These are phyloP conservation scores for Heterodera schachtii DNA, from an alignment of 1,140 invertebrate genomes.

Conservation along the genomic window DNA sequence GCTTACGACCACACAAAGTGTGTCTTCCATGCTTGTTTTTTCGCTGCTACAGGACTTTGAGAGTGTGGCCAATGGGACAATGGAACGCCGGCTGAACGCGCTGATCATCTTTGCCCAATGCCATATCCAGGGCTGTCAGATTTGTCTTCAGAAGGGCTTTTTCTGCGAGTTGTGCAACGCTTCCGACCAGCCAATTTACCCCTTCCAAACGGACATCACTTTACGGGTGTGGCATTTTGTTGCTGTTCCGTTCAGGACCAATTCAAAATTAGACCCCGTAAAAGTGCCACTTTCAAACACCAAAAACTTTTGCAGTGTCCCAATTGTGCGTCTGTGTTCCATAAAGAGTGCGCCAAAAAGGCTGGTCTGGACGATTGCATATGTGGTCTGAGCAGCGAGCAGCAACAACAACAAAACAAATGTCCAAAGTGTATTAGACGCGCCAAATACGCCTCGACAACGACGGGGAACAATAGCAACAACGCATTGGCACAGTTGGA, in stretches of 20 bases:
- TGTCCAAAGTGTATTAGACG: constrained; percentile 40
- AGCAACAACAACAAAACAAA: constrained; percentile 13
- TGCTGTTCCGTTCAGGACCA: neutral
- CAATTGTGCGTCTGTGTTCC: constrained; percentile 46
- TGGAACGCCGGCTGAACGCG: constrained; percentile 64
- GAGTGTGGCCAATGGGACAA: constrained; percentile 54
- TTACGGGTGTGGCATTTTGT: constrained; percentile 57
- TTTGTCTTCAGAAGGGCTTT: constrained; percentile 68
- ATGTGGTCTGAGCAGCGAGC: neutral
- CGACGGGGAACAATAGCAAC: neutral
- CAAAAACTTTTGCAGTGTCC: constrained; percentile 33
- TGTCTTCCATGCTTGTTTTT: constrained; percentile 11
- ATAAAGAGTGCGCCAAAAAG: constrained; percentile 35
- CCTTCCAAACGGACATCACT: constrained; percentile 67
- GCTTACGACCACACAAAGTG: neutral
- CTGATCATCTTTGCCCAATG: constrained; percentile 65
- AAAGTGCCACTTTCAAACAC: neutral
- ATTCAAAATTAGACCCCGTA: neutral
- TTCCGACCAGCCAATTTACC: constrained; percentile 67
- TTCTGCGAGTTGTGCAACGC: constrained; percentile 67
- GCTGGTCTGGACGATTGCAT: neutral
- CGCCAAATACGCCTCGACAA: constrained; percentile 27
- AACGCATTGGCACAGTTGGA: neutral
- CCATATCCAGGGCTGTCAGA: constrained; percentile 66
- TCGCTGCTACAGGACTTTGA: constrained; percentile 43